These are phyloP conservation scores for Epinotia bilunana DNA, from an alignment of 2,888 invertebrate species.

Conservation along the genomic window DNA sequence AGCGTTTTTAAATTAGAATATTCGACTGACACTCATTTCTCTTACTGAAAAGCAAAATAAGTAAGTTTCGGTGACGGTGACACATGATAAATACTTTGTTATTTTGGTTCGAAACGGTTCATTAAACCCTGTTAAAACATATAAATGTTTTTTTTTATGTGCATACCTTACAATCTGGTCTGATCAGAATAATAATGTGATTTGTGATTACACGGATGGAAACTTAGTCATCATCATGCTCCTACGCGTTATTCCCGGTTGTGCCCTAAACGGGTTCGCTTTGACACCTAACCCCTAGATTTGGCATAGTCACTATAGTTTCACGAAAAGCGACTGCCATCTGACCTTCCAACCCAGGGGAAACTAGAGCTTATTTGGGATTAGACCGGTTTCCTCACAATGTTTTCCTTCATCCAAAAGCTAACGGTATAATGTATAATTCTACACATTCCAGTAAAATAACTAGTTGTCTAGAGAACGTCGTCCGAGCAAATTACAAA, in stretches of 20 bases:
- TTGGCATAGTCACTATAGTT: too few species aligned
- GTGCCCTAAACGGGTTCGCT: too few species aligned
- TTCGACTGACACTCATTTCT: constrained; percentile 66
- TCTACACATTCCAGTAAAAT: background rate
- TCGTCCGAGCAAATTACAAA: background rate
- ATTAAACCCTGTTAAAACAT: constrained; percentile 47
- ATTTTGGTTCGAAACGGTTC: constrained; percentile 50
- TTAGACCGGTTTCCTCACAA: too few species aligned
- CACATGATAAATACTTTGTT: constrained; percentile 58
- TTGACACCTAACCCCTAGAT: too few species aligned
- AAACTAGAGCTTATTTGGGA: too few species aligned
- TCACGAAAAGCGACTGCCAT: too few species aligned
- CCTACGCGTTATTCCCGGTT: too few species aligned
- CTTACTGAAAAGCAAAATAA: constrained; percentile 58
- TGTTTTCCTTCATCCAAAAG: too few species aligned
- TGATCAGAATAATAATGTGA: background rate
- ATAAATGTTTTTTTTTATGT: constrained; percentile 3
- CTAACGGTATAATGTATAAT: too few species aligned
- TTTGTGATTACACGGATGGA: too few species aligned
- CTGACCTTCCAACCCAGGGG: too few species aligned
- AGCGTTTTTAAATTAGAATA: constrained; percentile 75
- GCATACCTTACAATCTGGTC: background rate
- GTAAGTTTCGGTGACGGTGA: constrained; percentile 59
- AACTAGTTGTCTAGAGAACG: constrained; percentile 12
- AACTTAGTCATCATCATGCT: too few species aligned